A percentile compares a stretch with the other conserved stretches of the same genome.
Conservation (phyloP, 1,140 invertebrate species). For the Dendrolimus punctatus region DNA sequence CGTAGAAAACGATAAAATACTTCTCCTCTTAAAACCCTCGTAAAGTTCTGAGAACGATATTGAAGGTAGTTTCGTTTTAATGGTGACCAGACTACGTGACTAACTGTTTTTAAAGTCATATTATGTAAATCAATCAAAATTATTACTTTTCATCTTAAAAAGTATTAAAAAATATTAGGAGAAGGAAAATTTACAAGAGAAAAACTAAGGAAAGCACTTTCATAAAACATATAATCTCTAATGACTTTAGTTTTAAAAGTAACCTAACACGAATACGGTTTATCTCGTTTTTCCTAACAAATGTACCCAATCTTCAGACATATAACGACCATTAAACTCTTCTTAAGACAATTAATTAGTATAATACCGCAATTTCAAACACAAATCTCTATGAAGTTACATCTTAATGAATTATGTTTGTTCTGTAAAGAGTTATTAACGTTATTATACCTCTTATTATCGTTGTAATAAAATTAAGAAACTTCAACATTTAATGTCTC, state of each 20-base stretch:
- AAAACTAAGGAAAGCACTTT: background rate
- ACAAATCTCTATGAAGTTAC: constrained; percentile 54
- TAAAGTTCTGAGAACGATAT: too few relatives aligned
- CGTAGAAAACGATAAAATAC: constrained; percentile 45
- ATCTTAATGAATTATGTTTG: constrained; percentile 54
- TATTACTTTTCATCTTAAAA: constrained; percentile 41
- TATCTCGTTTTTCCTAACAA: constrained; percentile 22
- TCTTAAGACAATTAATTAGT: constrained; percentile 65
- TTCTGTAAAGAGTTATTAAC: constrained; percentile 62
- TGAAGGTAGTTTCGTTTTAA: too few relatives aligned
- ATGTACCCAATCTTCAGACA: constrained; percentile 31
- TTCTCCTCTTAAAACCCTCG: too few relatives aligned
- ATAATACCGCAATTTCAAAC: constrained; percentile 64
- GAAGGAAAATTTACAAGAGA: too few relatives aligned
- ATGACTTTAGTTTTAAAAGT: background rate
- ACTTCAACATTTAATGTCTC: constrained; percentile 30
- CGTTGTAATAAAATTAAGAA: constrained; percentile 51
- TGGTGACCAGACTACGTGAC: too few relatives aligned
- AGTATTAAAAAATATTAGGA: constrained; percentile 38
- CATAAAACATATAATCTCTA: constrained; percentile 3
- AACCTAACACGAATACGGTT: background rate
- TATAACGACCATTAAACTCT: constrained; percentile 47
- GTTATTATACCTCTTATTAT: constrained; percentile 31
- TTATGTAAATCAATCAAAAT: too few relatives aligned
- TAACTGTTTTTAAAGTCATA: too few relatives aligned